phyloP scores from a whole-genome alignment of 2,113 vertebrate genomes.

The Dasyurus viverrinus region DNA sequence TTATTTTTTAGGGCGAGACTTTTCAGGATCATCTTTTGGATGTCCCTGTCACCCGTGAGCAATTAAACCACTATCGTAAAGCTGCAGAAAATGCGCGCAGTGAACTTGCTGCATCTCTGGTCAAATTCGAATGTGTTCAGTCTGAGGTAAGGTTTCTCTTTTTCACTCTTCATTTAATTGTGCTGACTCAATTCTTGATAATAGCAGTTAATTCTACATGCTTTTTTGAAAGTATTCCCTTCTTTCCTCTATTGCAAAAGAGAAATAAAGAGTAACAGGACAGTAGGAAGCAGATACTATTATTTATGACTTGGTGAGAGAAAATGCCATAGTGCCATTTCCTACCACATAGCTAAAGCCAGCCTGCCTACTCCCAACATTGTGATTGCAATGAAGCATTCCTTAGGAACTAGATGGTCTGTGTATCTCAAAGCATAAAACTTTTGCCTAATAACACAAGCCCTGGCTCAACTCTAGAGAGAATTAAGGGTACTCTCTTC shows the following conservation, averaged over 20 bases:
- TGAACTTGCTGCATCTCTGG: constrained; percentile 86
- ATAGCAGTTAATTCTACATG: background rate
- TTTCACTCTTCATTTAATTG: background rate
- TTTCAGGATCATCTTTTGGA: constrained; percentile 77
- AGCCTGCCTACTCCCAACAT: background rate
- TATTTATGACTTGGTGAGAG: background rate
- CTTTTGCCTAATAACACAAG: background rate
- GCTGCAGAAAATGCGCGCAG: constrained; percentile 85
- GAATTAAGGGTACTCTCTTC: constrained; percentile 52
- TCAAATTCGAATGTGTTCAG: constrained; percentile 85
- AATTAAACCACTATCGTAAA: constrained; percentile 83
- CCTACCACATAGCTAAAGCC: background rate
- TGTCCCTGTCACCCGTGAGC: constrained; percentile 81
- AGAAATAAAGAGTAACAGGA: background rate
- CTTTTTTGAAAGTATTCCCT: background rate
- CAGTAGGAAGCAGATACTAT: no score
- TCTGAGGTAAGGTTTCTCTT: constrained; percentile 81
- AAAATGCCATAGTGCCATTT: background rate
- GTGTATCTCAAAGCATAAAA: background rate
- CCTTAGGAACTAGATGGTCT: background rate
- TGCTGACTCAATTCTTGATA: background rate
- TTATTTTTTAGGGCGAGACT: constrained; percentile 52
- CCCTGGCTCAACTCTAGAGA: background rate
- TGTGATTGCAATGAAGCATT: background rate
- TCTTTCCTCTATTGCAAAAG: background rate